Evolutionary conservation across 2,113 vertebrate genomes (phyloP).

Genomic region (Plectropomus leopardus): DNA sequence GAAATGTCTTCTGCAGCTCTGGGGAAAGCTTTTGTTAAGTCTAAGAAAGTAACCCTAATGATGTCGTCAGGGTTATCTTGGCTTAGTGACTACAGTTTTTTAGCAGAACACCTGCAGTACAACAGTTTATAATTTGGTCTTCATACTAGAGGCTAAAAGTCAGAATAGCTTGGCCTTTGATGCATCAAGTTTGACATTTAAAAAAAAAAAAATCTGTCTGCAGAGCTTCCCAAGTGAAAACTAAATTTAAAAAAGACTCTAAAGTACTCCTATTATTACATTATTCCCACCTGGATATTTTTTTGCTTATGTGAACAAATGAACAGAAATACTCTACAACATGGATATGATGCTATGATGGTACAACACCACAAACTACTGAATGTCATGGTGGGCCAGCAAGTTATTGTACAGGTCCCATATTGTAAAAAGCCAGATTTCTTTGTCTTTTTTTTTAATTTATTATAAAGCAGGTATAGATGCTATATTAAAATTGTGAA

Average conservation of each 20-base stretch:
- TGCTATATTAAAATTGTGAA: too few relatives aligned
- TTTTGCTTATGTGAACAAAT: neutral
- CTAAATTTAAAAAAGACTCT: neutral
- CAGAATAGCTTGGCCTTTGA: neutral
- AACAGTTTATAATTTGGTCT: neutral
- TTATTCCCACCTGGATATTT: neutral
- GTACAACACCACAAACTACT: neutral
- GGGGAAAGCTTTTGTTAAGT: neutral
- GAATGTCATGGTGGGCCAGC: neutral
- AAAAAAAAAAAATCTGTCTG: neutral
- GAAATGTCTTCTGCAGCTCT: neutral
- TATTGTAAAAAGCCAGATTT: too few relatives aligned
- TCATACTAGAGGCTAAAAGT: neutral
- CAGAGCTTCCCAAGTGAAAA: neutral
- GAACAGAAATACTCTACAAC: neutral
- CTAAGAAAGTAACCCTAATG: slow-evolving; percentile 4
- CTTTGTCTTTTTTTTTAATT: too few relatives aligned
- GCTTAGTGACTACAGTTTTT: neutral
- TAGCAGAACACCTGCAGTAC: neutral
- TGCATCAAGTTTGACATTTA: neutral
- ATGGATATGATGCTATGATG: neutral
- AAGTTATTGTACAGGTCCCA: too few relatives aligned
- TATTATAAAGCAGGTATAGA: too few relatives aligned
- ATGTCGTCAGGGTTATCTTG: neutral
- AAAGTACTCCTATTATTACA: neutral